phyloP scores from a whole-genome alignment of 1,140 invertebrate species.

The Orchesella cincta region DNA sequence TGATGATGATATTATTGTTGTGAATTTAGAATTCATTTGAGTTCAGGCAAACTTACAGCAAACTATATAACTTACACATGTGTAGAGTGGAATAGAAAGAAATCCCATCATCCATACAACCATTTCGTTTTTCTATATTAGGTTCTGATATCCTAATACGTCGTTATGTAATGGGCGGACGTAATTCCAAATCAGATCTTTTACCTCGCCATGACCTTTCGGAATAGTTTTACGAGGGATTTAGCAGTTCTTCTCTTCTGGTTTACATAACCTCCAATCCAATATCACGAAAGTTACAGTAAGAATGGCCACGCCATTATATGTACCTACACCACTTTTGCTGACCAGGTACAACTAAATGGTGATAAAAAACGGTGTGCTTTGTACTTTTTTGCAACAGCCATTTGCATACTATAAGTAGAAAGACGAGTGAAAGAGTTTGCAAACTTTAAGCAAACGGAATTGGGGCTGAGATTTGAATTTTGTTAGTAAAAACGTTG shows the following conservation, averaged over 20 bases:
- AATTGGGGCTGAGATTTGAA: too few species aligned
- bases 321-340: neutral
- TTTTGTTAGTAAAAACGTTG: neutral
- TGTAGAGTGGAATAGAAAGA: neutral
- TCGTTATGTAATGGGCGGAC: conserved; percentile 43
- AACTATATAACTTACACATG: neutral
- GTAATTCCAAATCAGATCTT: conserved; percentile 38
- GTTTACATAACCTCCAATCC: too few species aligned
- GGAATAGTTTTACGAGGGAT: conserved; percentile 42
- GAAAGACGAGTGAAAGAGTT: too few species aligned
- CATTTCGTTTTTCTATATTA: conserved; percentile 47
- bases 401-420: neutral
- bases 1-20: neutral
- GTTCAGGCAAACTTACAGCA: neutral
- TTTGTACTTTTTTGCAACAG: neutral
- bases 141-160: conserved; percentile 49
- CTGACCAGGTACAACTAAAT: conserved; percentile 22
- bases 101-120: neutral
- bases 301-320: neutral
- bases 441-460: too few species aligned
- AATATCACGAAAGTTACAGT: conserved; percentile 20
- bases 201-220: conserved; percentile 47
- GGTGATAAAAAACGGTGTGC: too few species aligned
- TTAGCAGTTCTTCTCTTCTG: conserved; percentile 27
- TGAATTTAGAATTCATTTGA: neutral